Conservation (phyloP, 2,113 vertebrate species). For the Gopherus flavomarginatus region DNA sequence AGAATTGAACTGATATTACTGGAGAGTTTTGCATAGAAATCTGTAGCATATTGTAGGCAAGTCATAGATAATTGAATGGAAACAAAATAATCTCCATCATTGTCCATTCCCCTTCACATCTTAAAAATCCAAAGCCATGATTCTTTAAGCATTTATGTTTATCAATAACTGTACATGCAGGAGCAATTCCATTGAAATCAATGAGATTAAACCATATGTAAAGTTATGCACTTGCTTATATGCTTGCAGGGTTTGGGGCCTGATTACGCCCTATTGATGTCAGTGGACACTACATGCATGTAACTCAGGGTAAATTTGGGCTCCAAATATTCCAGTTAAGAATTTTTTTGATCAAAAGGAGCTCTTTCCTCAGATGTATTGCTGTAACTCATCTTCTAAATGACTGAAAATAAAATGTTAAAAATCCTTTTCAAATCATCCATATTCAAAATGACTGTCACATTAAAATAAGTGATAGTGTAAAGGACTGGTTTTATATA, state of each 20-base stretch:
- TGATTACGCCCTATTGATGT: neutral
- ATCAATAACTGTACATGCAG: neutral
- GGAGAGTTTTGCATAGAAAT: fast-evolving
- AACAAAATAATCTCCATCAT: neutral
- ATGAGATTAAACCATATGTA: neutral
- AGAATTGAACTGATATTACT: neutral
- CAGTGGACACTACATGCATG: neutral
- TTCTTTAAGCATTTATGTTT: neutral
- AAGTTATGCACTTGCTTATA: neutral
- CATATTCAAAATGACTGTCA: neutral
- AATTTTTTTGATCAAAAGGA: no score
- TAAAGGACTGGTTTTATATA: neutral
- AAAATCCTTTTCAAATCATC: neutral
- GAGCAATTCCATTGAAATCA: neutral
- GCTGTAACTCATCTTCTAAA: no score
- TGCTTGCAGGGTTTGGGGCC: neutral
- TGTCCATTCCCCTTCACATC: neutral
- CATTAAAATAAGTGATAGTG: neutral
- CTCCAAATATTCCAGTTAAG: neutral
- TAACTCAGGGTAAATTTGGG: neutral
- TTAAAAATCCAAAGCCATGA: neutral
- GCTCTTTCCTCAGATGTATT: no score
- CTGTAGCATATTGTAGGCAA: neutral
- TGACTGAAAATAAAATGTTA: neutral
- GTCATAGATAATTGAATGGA: neutral